Percentiles rank a stretch among this genome's conserved stretches.
Conservation (phyloP, 2,797 vertebrate species). For the Merluccius polli region DNA sequence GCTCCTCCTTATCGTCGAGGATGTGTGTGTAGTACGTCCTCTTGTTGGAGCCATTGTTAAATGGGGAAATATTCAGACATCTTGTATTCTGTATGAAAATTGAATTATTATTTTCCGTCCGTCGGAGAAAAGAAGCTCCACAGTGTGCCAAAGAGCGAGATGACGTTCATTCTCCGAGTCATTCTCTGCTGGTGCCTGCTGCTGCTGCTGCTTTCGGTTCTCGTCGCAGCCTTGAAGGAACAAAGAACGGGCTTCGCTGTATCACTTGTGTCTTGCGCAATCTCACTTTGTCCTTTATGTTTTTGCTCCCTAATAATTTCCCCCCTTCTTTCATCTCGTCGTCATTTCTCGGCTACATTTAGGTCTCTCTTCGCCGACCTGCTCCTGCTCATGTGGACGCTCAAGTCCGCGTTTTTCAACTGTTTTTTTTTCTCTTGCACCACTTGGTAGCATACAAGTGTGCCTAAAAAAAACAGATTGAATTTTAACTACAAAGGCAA, state of each 20-base stretch:
- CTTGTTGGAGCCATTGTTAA: not conserved
- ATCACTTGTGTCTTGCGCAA: not conserved
- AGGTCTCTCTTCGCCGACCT: not conserved
- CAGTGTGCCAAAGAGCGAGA: not conserved
- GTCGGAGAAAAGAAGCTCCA: not conserved
- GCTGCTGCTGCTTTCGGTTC: not conserved
- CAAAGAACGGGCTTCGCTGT: not conserved
- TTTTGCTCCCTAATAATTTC: not conserved
- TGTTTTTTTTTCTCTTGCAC: not conserved
- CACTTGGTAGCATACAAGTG: not conserved
- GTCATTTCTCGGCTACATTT: not conserved
- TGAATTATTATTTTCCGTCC: not conserved
- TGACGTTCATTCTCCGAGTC: not conserved
- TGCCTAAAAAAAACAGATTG: not conserved
- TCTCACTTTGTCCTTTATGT: not conserved
- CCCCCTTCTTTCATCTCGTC: no score
- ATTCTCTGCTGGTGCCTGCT: not conserved
- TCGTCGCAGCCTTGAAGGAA: not conserved
- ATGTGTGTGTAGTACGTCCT: not conserved
- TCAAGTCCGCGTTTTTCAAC: not conserved
- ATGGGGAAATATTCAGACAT: not conserved
- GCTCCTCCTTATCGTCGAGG: not conserved
- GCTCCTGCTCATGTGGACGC: constrained; percentile 1
- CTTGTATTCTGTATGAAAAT: not conserved
- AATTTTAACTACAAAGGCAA: not conserved